These are phyloP conservation scores for Papilio protenor DNA, from an alignment of 2,888 invertebrate species.

Conservation along the genomic window DNA sequence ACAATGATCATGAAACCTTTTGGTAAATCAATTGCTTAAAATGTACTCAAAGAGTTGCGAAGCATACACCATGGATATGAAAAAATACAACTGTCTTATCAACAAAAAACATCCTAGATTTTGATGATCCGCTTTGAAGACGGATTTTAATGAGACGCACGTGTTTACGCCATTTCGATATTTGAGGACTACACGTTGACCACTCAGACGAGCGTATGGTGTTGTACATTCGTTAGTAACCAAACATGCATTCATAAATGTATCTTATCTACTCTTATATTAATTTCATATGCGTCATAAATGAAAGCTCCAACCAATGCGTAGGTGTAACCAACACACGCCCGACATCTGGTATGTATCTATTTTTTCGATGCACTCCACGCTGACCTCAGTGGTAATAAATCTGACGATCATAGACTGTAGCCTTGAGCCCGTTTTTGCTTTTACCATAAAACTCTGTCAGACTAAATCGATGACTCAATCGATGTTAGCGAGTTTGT, in stretches of 20 bases:
- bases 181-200: not conserved
- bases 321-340: conserved; percentile 49
- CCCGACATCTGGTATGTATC: conserved; percentile 56
- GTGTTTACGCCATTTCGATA: not conserved
- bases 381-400: conserved; percentile 60
- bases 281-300: conserved; percentile 25
- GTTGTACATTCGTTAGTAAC: not conserved
- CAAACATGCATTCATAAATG: not conserved
- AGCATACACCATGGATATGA: too few relatives aligned
- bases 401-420: conserved; percentile 55
- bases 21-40: too few relatives aligned
- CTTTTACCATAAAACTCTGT: conserved; percentile 66
- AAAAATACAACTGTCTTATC: not conserved
- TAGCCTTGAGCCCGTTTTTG: conserved; percentile 71
- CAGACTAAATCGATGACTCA: conserved; percentile 67
- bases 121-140: not conserved
- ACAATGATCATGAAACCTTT: too few relatives aligned
- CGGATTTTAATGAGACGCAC: not conserved
- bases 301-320: conserved; percentile 7
- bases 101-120: not conserved
- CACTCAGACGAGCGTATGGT: not conserved
- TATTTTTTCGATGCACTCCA: conserved; percentile 59
- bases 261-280: conserved; percentile 2
- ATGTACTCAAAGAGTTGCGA: too few relatives aligned
- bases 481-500: conserved; percentile 44